A percentile compares a stretch with the other conserved stretches of the same genome.
These are phyloP conservation scores for Ophioninae sp. DNA, from an alignment of 2,888 invertebrate species.

Conservation along the genomic window DNA sequence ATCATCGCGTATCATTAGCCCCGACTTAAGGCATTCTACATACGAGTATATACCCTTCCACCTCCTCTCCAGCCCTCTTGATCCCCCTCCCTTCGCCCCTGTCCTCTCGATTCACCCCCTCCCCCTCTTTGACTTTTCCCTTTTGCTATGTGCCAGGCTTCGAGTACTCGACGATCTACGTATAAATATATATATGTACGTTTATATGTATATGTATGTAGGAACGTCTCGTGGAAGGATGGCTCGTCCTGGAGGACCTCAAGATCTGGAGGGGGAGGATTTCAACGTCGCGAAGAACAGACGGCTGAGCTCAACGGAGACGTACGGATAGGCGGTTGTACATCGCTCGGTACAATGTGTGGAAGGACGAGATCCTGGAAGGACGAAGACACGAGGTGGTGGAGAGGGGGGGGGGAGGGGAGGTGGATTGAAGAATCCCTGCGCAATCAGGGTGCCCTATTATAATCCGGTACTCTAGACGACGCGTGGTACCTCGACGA, in stretches of 20 bases:
- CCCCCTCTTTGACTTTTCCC: constrained; percentile 8
- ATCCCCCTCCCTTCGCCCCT: constrained; percentile 21
- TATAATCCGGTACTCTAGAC: background rate
- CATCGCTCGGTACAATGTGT: constrained; percentile 34
- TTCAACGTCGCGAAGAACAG: constrained; percentile 56
- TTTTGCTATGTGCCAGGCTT: constrained; percentile 50
- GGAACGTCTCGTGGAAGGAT: background rate
- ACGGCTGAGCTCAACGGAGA: constrained; percentile 29
- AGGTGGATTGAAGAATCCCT: constrained; percentile 38
- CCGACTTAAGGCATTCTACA: constrained; percentile 73
- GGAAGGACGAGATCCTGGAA: constrained; percentile 33
- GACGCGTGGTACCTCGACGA: background rate
- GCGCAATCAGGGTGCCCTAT: constrained; percentile 18
- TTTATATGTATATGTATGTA: background rate
- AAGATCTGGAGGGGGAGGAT: constrained; percentile 41
- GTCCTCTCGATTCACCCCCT: constrained; percentile 3
- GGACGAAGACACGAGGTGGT: constrained; percentile 28
- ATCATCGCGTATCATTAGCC: constrained; percentile 80
- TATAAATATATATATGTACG: background rate
- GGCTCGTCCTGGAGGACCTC: constrained; percentile 28
- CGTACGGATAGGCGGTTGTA: constrained; percentile 48
- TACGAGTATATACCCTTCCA: constrained; percentile 59
- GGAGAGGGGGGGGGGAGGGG: constrained; percentile 31
- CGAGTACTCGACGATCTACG: constrained; percentile 31
- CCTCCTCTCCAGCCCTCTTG: constrained; percentile 54